Evolutionary conservation across 2,888 invertebrate species (phyloP).

Genomic region (Latrodectus hesperus): DNA sequence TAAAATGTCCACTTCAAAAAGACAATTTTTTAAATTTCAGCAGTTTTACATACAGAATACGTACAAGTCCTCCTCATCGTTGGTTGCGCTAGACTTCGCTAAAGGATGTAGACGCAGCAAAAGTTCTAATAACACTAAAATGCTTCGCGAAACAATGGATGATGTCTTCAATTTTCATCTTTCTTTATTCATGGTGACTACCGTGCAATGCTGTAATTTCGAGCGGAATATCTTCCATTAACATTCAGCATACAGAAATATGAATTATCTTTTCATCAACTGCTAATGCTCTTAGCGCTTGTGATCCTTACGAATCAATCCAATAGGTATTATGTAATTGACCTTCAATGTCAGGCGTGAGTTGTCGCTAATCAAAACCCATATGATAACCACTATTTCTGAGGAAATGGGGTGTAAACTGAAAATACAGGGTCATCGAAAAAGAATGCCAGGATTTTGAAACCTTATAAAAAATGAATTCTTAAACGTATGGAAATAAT

Average conservation of each 20-base stretch:
- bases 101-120: conserved; percentile 46
- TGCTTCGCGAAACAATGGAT: conserved; percentile 65
- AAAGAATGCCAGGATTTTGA: too few relatives aligned
- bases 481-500: too few relatives aligned
- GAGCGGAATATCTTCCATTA: conserved; percentile 64
- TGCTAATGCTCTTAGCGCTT: conserved; percentile 62
- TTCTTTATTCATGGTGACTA: conserved; percentile 65
- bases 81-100: conserved; percentile 52
- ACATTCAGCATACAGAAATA: conserved; percentile 66
- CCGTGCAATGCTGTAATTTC: conserved; percentile 65
- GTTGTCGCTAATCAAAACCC: conserved; percentile 58
- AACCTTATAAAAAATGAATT: too few relatives aligned
- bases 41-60: conserved; percentile 50
- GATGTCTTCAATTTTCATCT: conserved; percentile 67
- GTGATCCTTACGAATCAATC: conserved; percentile 65
- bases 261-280: conserved; percentile 66
- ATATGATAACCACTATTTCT: conserved; percentile 60
- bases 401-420: conserved; percentile 52
- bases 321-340: conserved; percentile 63
- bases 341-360: conserved; percentile 57
- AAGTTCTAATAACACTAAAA: conserved; percentile 68
- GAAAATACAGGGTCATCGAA: conserved; percentile 15
- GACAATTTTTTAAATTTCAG: conserved; percentile 20
- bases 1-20: conserved; percentile 58
- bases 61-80: conserved; percentile 46